Percentiles rank a stretch among this genome's conserved stretches.
phyloP scores from a whole-genome alignment of 2,113 vertebrate genomes.

The Oncorhynchus keta region DNA sequence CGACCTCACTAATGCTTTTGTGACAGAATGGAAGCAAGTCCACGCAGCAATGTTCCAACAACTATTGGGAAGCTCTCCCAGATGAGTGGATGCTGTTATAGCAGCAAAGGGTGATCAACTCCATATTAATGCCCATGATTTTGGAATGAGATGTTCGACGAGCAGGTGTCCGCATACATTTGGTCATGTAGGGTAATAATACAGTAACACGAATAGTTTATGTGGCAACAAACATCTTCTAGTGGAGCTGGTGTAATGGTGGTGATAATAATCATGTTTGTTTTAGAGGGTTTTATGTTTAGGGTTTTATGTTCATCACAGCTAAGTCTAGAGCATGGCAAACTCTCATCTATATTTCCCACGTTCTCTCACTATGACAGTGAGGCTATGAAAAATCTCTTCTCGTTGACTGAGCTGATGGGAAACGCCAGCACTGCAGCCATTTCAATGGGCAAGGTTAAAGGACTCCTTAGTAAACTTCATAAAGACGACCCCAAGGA shows the following conservation, averaged over 20 bases:
- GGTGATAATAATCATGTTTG: neutral
- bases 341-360: neutral
- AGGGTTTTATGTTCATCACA: too few species aligned
- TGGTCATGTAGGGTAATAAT: too few species aligned
- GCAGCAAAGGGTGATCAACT: too few species aligned
- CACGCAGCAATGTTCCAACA: too few species aligned
- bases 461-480: conserved; percentile 30
- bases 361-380: conserved; percentile 20
- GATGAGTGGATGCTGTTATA: too few species aligned
- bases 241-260: neutral
- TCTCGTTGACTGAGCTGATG: fast-evolving
- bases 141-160: too few species aligned
- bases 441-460: conserved; percentile 12
- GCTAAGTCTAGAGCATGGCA: neutral
- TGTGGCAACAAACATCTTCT: neutral
- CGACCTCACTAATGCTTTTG: too few species aligned
- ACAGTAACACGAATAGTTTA: neutral
- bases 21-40: too few species aligned
- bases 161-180: too few species aligned
- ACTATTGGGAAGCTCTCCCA: too few species aligned
- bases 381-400: conserved; percentile 2
- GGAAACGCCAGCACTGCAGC: neutral
- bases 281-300: neutral
- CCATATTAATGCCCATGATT: too few species aligned
- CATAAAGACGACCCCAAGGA: neutral